Evolutionary conservation across 1,140 invertebrate genomes (phyloP).

Genomic region (Agrypnia vestita): DNA sequence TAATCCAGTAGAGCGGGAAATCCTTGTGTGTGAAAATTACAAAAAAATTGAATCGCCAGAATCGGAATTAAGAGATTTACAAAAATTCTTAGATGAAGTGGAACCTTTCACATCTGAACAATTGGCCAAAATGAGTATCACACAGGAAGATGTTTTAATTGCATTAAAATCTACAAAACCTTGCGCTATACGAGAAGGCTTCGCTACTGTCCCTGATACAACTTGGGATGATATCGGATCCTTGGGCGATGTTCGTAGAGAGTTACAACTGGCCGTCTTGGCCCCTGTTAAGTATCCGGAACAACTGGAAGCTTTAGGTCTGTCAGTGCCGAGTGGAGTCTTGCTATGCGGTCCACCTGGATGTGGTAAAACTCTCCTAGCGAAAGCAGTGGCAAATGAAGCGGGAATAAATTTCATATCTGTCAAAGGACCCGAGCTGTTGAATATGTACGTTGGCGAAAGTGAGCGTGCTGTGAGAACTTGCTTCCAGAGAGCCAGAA

Average conservation of each 20-base stretch:
- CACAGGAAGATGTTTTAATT: slow-evolving; percentile 82
- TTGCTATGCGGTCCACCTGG: slow-evolving; percentile 96
- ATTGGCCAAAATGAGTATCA: slow-evolving; percentile 78
- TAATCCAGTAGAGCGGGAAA: slow-evolving; percentile 50
- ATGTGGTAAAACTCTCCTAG: slow-evolving; percentile 93
- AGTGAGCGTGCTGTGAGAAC: slow-evolving; percentile 97
- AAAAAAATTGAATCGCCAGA: slow-evolving; percentile 50
- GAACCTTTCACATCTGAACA: slow-evolving; percentile 75
- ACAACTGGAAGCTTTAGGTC: slow-evolving; percentile 83
- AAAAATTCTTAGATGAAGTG: slow-evolving; percentile 64
- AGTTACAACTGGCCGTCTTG: slow-evolving; percentile 92
- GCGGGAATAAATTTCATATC: slow-evolving; percentile 97
- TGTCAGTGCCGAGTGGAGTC: slow-evolving; percentile 88
- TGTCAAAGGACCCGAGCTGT: slow-evolving; percentile 96
- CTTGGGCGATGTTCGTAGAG: slow-evolving; percentile 88
- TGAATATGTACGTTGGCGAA: slow-evolving; percentile 99
- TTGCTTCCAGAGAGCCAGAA: slow-evolving; percentile 94
- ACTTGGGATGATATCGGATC: slow-evolving; percentile 99
- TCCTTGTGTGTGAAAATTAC: neutral
- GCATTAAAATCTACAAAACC: slow-evolving; percentile 91
- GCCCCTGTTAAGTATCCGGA: slow-evolving; percentile 92
- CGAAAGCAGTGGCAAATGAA: slow-evolving; percentile 97
- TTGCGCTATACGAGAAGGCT: slow-evolving; percentile 97
- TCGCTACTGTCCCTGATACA: slow-evolving; percentile 96
- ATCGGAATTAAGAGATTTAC: slow-evolving; percentile 55